A percentile compares a stretch with the other conserved stretches of the same genome.
Evolutionary conservation across 1,140 invertebrate species (phyloP).

Genomic region (Pantala flavescens): DNA sequence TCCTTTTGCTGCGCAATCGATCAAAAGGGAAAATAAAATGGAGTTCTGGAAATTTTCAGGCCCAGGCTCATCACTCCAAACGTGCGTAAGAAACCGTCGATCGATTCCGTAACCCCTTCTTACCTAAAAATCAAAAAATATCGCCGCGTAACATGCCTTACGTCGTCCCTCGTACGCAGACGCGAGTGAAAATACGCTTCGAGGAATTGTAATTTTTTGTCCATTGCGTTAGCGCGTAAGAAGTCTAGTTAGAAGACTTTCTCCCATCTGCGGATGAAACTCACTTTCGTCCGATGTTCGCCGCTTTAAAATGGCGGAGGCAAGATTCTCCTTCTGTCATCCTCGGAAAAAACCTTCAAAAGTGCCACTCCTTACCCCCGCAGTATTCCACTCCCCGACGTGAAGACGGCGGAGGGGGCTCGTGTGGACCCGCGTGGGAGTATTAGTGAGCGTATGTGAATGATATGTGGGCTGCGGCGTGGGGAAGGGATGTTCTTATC

Average conservation of each 20-base stretch:
- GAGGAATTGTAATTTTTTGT: too few species aligned
- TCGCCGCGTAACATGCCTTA: too few species aligned
- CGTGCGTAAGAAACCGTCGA: too few species aligned
- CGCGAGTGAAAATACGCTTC: too few species aligned
- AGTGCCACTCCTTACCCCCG: not conserved
- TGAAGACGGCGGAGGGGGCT: not conserved
- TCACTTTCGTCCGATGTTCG: not conserved
- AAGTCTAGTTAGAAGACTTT: not conserved
- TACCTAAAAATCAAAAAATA: too few species aligned
- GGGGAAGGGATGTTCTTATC: constrained; percentile 17
- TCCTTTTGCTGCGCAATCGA: too few species aligned
- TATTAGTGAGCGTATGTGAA: not conserved
- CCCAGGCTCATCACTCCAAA: too few species aligned
- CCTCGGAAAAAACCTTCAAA: constrained; percentile 5
- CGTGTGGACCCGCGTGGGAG: not conserved
- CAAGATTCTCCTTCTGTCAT: constrained; percentile 11
- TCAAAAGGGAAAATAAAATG: too few species aligned
- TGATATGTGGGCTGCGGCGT: not conserved
- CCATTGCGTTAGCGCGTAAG: not conserved
- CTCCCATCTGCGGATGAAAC: not conserved
- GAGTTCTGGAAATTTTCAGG: too few species aligned
- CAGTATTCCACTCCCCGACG: not conserved
- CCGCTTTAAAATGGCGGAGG: constrained; percentile 18
- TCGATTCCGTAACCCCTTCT: too few species aligned
- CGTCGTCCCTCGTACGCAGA: too few species aligned